These are phyloP conservation scores for Picus viridis DNA, from an alignment of 2,797 vertebrate species.

Conservation along the genomic window DNA sequence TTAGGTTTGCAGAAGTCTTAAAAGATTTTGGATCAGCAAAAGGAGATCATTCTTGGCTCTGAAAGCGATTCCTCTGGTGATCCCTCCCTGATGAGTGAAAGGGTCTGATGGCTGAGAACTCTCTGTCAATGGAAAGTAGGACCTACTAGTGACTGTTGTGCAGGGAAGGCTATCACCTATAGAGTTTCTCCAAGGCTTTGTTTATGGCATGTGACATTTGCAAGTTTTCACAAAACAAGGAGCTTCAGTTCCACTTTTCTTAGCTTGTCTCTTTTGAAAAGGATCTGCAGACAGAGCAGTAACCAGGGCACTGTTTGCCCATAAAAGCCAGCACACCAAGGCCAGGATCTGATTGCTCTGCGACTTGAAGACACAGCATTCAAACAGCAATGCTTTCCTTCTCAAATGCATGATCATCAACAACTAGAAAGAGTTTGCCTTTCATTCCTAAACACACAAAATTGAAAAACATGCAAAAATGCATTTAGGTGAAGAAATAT, in stretches of 20 bases:
- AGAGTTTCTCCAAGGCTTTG: not conserved
- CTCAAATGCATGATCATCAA: not conserved
- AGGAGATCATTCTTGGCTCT: not conserved
- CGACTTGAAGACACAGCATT: not conserved
- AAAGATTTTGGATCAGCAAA: not conserved
- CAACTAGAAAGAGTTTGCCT: not conserved
- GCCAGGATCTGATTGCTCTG: not conserved
- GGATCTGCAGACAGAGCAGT: not conserved
- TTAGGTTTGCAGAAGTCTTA: not conserved
- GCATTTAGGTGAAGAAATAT: not conserved
- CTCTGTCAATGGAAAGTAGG: not conserved
- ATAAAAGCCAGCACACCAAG: not conserved
- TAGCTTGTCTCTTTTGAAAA: not conserved
- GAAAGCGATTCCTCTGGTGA: not conserved
- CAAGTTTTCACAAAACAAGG: not conserved
- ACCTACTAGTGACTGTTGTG: not conserved
- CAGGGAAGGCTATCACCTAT: not conserved
- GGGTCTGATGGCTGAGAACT: not conserved
- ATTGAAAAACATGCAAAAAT: not conserved
- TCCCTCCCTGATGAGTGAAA: not conserved
- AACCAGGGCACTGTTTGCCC: not conserved
- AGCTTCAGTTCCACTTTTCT: not conserved
- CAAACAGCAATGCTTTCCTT: not conserved
- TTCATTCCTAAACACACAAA: not conserved
- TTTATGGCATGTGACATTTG: not conserved